Evolutionary conservation across 1,140 invertebrate genomes (phyloP), one percentile per base, ranked within the genome.

Genomic region (Centruroides sculpturatus): DNA sequence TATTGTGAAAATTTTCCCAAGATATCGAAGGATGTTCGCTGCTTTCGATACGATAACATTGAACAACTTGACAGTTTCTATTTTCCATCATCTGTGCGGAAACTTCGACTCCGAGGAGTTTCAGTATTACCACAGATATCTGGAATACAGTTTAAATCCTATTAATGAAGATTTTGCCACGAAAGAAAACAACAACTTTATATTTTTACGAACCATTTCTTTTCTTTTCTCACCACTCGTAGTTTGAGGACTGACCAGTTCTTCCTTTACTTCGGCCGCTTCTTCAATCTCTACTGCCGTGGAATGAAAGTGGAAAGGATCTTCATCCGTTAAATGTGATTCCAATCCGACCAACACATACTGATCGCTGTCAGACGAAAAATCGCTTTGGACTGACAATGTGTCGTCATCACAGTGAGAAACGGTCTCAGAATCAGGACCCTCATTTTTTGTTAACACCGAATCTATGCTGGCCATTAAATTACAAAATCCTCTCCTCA

Each of bases 401-500:
- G 71, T 71, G 58, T 77, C 75, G 47, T 65, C 64, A 56, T 65
- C 61, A 13, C 48, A 55, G 35, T 83, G 79, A 36, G 83, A 85
- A 36, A 82, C 72, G 0, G 12, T 64, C 7, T 66, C 65, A 13
- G 10, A 56, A 57, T 67, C 64, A 11, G 55, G 60, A 8, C 23
- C 12, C 6, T 62, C 63, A 50, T 54, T 59, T 59, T 62, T 64
- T 66, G 83, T 83, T 35, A 89, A 71, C 5, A 85, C 85, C 13
- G 84, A 85, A 73, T 90, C 86, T 55, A 89, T 80, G 6, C 85
- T 86, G 48, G 85, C 86, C 79, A 87, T 86, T 35, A 89, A 78
- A 66, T 81, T 86, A 35, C 79, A 83, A 61, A 89, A 81, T 5
- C 86, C 85, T 71, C 86, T 87, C 64, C 85, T 85, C 82, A 89